Evolutionary conservation across 2,797 vertebrate species (phyloP).

Genomic region (Chrysocyon brachyurus): DNA sequence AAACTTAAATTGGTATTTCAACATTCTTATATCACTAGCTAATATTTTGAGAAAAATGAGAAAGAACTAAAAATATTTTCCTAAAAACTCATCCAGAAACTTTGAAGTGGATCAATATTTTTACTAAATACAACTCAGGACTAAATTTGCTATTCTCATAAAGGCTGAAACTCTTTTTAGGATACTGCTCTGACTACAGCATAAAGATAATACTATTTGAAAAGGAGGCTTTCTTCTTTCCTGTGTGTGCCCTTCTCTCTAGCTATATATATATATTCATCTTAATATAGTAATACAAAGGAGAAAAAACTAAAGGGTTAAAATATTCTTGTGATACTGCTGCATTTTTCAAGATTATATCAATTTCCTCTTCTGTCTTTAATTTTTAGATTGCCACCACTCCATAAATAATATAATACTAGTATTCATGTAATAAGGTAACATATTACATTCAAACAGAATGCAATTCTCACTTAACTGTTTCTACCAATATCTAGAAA

Average conservation of each 20-base stretch:
- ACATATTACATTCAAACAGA: conserved; percentile 19
- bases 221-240: not conserved
- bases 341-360: conserved; percentile 60
- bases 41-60: conserved; percentile 39
- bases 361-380: conserved; percentile 47
- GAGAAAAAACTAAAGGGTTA: conserved; percentile 14
- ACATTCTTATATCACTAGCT: not conserved
- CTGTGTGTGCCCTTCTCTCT: not conserved
- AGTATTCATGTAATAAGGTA: not conserved
- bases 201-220: conserved; percentile 3
- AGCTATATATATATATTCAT: not conserved
- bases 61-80: conserved; percentile 26
- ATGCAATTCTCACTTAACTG: conserved; percentile 65
- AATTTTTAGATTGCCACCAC: not conserved
- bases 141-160: not conserved
- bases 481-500: conserved; percentile 1
- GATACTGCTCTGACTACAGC: conserved; percentile 39
- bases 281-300: not conserved
- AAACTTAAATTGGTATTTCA: conserved; percentile 35
- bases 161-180: not conserved
- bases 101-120: conserved; percentile 50
- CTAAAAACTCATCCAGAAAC: conserved; percentile 43
- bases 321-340: conserved; percentile 45
- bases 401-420: conserved; percentile 48
- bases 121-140: conserved; percentile 5